Conservation (phyloP, 2,888 invertebrate genomes). For the Catocala nupta region DNA sequence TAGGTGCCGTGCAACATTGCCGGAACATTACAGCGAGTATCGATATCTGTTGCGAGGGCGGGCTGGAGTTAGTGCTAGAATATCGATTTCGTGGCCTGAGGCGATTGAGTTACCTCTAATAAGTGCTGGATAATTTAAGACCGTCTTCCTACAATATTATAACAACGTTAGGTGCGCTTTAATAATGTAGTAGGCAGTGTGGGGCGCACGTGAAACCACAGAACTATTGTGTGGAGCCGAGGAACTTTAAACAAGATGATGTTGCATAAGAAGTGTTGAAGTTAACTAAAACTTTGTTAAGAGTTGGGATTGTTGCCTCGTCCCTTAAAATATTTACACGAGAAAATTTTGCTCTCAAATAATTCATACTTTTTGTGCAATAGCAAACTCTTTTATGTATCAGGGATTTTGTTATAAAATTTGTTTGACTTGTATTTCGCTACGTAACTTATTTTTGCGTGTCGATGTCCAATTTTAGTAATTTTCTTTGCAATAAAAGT, state of each 20-base stretch:
- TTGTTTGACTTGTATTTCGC: slow-evolving; percentile 44
- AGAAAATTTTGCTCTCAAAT: slow-evolving; percentile 40
- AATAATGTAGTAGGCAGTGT: slow-evolving; percentile 21
- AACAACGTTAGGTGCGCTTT: slow-evolving; percentile 35
- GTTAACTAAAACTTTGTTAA: slow-evolving; percentile 50
- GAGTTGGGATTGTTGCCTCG: slow-evolving; percentile 43
- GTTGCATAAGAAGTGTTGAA: slow-evolving; percentile 52
- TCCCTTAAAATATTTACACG: slow-evolving; percentile 44
- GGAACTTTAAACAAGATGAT: slow-evolving; percentile 63
- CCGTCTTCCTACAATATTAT: slow-evolving; percentile 56
- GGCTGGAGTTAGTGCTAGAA: slow-evolving; percentile 42
- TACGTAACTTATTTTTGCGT: slow-evolving; percentile 33
- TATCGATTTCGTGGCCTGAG: slow-evolving; percentile 63
- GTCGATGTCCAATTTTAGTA: too few species aligned
- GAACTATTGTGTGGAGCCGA: slow-evolving; percentile 42
- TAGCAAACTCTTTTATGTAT: slow-evolving; percentile 49
- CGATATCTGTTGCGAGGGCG: slow-evolving; percentile 42
- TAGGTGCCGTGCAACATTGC: slow-evolving; percentile 46
- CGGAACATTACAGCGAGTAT: slow-evolving; percentile 50
- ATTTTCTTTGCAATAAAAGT: too few species aligned
- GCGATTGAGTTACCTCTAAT: slow-evolving; percentile 73
- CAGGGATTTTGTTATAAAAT: slow-evolving; percentile 49
- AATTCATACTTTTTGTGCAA: slow-evolving; percentile 46
- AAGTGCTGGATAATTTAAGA: slow-evolving; percentile 73
- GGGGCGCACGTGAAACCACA: slow-evolving; percentile 3